phyloP scores from a whole-genome alignment of 2,888 invertebrate species.

The Eueremaeus valkanovi region DNA sequence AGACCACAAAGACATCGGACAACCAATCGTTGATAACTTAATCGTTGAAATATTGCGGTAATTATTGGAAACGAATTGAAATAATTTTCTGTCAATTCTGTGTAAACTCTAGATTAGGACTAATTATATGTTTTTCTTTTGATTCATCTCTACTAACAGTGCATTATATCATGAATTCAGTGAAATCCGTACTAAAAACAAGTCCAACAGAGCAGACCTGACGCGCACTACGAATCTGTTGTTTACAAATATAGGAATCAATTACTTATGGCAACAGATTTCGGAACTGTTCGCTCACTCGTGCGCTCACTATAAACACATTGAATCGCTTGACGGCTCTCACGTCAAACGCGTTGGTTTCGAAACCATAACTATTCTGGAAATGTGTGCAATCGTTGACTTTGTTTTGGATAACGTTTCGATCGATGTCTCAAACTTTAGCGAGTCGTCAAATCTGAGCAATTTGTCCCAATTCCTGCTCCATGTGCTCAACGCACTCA shows the following conservation, averaged over 20 bases:
- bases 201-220: conserved; percentile 58
- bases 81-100: background rate
- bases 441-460: conserved; percentile 15
- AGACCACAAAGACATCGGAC: conserved; percentile 81
- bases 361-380: conserved; percentile 53
- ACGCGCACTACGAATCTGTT: conserved; percentile 77
- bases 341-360: conserved; percentile 59
- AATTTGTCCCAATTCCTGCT: conserved; percentile 37
- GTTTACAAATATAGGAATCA: conserved; percentile 76
- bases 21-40: conserved; percentile 69
- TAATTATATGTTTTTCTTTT: background rate
- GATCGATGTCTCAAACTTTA: conserved; percentile 20
- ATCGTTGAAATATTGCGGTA: conserved; percentile 67
- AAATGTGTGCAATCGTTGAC: conserved; percentile 68
- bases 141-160: conserved; percentile 14
- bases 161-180: conserved; percentile 39
- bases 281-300: conserved; percentile 31
- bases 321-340: background rate
- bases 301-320: conserved; percentile 27
- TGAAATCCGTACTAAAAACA: conserved; percentile 25
- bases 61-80: background rate
- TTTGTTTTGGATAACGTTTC: conserved; percentile 62
- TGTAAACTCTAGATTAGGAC: background rate
- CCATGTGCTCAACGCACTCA: conserved; percentile 19
- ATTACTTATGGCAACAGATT: conserved; percentile 66